Evolutionary conservation across 2,888 invertebrate genomes (phyloP).

Genomic region (Yponomeuta sedellus): DNA sequence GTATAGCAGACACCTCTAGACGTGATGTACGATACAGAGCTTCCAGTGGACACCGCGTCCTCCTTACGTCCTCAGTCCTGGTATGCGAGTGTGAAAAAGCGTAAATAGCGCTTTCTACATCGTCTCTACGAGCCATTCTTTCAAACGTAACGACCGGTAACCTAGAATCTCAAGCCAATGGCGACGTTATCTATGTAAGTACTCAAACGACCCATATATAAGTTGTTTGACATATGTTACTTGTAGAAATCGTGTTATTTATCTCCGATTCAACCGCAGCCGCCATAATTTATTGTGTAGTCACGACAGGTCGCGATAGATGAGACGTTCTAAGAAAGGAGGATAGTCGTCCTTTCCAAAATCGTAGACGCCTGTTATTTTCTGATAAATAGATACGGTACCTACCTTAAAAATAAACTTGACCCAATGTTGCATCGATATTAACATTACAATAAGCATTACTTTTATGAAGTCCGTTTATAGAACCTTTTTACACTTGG

Average conservation of each 20-base stretch:
- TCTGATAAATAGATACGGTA: no score
- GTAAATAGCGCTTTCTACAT: background rate
- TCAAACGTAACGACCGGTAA: background rate
- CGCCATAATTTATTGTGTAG: constrained; percentile 16
- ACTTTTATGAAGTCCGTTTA: no score
- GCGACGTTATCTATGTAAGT: background rate
- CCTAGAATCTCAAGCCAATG: constrained; percentile 3
- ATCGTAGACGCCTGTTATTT: no score
- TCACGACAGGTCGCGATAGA: constrained; percentile 6
- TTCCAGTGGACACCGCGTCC: background rate
- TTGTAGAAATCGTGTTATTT: constrained; percentile 22
- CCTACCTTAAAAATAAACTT: no score
- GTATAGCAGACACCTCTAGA: background rate
- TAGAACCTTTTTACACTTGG: no score
- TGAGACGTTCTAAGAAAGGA: constrained; percentile 7
- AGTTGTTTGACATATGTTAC: constrained; percentile 14
- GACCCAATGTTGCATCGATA: no score
- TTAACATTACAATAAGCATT: no score
- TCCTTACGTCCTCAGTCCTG: background rate
- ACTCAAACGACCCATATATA: background rate
- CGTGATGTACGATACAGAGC: background rate
- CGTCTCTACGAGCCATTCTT: background rate
- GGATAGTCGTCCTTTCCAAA: background rate
- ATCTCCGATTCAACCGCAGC: constrained; percentile 18
- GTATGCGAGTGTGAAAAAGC: background rate